Evolutionary conservation across 2,797 vertebrate species (phyloP), one percentile per base, ranked within the genome.

Genomic region (Notoglanidium macrostoma): DNA sequence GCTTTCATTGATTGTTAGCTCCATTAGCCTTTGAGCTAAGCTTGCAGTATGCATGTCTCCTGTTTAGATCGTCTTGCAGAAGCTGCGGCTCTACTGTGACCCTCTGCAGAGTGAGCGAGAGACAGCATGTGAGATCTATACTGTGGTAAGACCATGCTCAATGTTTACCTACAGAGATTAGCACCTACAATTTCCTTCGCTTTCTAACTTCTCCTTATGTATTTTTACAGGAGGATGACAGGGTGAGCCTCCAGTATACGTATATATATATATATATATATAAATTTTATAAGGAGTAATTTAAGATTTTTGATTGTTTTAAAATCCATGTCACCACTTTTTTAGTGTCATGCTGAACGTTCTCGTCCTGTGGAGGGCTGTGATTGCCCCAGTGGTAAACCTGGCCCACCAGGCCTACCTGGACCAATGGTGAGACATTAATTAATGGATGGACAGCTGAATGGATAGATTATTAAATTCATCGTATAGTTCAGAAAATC

Each of bases 11-110:
- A 19, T 72, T 23, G 35, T 73, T 54, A 73, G 46, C 61, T 11
- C 4, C 10, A 49, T 61, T 32, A 76, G 7, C 49, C 32, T 72
- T 81, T 74, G 15, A 29, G 15, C 54, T 82, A 82, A 70, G 17
- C 32, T 81, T 46, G 21, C 72, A 0, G 12, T 9, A 2, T 76
- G 63, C 17, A 12, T 83, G 1, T 67, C 21, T 90, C 51, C 59
- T 51, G 19, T 63, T 83, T 80, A 94, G 94, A 91, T 94, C 40
- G 70, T 93, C 67, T 89, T 95, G 61, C 94, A 94, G 90, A 94
- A 93, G 86, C 88, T 94, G 46, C 92, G 93, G 40, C 74, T 95
- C 49, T 94, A 94, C 89, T 95, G 94, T 89, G 93, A 95, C 51
- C 94, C 94, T 0, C 85, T 89, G 83, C 94, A 95, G 87, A 94